phyloP scores from a whole-genome alignment of 2,797 vertebrate species.

The Aeoliscus strigatus region DNA sequence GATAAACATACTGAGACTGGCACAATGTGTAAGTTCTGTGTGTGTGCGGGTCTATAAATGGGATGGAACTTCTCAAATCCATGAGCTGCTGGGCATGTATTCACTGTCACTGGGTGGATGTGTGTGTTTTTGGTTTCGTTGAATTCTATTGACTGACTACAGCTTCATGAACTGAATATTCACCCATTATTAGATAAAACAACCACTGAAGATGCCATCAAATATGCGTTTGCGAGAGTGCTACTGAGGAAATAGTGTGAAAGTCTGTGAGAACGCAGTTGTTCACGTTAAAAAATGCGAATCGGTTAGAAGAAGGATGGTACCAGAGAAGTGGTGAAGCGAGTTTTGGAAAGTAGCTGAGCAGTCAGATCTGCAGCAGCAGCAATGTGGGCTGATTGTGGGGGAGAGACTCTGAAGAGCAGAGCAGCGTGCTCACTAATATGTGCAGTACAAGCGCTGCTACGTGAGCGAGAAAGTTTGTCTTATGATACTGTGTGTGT shows the following conservation, averaged over 20 bases:
- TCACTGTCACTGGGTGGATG: too few species aligned
- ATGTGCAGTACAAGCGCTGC: conserved; percentile 17
- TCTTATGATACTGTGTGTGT: conserved; percentile 29
- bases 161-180: conserved; percentile 2
- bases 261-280: background rate
- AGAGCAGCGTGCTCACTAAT: conserved; percentile 36
- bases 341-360: conserved; percentile 42
- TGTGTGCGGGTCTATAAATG: conserved; percentile 4
- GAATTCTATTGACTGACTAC: too few species aligned
- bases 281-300: conserved; percentile 17
- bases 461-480: conserved; percentile 38
- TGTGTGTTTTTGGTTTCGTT: too few species aligned
- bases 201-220: background rate
- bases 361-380: conserved; percentile 36
- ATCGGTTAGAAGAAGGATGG: conserved; percentile 13
- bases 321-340: conserved; percentile 7
- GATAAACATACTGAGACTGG: background rate
- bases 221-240: conserved; percentile 3
- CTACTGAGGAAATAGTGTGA: background rate
- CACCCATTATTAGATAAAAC: too few species aligned
- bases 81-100: conserved; percentile 37
- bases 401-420: conserved; percentile 29
- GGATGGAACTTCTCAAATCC: conserved; percentile 1
- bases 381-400: conserved; percentile 34
- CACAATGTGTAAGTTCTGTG: background rate